A percentile compares a stretch with the other conserved stretches of the same genome.
Conservation (phyloP, 2,113 vertebrate genomes). For the Ptilorrhoa leucosticta region DNA sequence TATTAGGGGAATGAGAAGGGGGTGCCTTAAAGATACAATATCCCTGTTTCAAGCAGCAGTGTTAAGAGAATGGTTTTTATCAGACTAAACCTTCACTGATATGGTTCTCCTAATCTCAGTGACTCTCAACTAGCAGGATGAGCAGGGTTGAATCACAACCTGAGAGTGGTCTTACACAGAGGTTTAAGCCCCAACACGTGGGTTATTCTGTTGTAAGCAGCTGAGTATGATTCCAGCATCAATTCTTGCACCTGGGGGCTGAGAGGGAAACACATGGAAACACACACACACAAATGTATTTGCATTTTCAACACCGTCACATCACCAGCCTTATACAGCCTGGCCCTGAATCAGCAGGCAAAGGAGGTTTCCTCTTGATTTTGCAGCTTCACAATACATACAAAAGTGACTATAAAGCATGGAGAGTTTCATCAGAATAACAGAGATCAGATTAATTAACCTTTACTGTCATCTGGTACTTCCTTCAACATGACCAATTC, state of each 20-base stretch:
- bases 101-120: neutral
- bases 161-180: neutral
- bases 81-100: neutral
- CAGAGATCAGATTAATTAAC: neutral
- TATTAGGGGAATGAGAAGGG: constrained; percentile 25
- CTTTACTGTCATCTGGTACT: neutral
- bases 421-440: neutral
- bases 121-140: neutral
- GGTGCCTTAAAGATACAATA: constrained; percentile 63
- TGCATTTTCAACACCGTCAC: neutral
- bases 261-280: neutral
- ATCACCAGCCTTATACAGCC: neutral
- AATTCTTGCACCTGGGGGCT: neutral
- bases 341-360: neutral
- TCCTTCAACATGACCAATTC: neutral
- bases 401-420: neutral
- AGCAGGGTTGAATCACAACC: neutral
- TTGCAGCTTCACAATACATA: neutral
- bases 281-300: neutral
- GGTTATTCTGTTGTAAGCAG: neutral
- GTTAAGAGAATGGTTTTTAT: neutral
- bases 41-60: neutral
- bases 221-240: neutral
- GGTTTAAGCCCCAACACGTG: fast-evolving
- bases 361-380: neutral